These are phyloP conservation scores for Holothuria scabra DNA, from an alignment of 53 echinoderm and acorn worm species.

Conservation along the genomic window DNA sequence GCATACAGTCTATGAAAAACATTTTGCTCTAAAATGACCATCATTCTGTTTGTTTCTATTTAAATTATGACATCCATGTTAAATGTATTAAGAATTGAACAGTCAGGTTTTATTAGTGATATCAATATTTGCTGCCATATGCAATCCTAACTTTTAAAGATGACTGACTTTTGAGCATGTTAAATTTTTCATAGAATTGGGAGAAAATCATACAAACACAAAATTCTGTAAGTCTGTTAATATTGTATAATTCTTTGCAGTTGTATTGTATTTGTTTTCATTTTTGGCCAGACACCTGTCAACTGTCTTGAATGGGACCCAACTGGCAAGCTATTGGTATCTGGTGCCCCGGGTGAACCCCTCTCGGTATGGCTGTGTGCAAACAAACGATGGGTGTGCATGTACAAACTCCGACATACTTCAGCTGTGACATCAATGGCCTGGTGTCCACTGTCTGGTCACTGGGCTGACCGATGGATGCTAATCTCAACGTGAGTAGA, in stretches of 20 bases:
- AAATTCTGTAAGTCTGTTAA: background rate
- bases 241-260: background rate
- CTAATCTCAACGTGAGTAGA: conserved; percentile 84
- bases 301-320: conserved; percentile 84
- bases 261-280: background rate
- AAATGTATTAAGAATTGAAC: too few relatives aligned
- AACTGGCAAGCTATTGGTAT: conserved; percentile 81
- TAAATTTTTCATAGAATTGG: too few relatives aligned
- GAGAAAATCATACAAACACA: too few relatives aligned
- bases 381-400: conserved; percentile 63
- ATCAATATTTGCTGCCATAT: too few relatives aligned
- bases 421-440: conserved; percentile 71
- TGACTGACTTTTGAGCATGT: too few relatives aligned
- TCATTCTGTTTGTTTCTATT: too few relatives aligned
- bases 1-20: too few relatives aligned
- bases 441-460: conserved; percentile 84
- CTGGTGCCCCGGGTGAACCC: conserved; percentile 45
- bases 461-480: conserved; percentile 63
- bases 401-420: conserved; percentile 64
- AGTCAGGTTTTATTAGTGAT: too few relatives aligned
- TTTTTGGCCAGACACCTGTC: conserved; percentile 73
- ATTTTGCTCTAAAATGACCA: too few relatives aligned
- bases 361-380: conserved; percentile 38
- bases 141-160: too few relatives aligned
- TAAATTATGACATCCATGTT: too few relatives aligned